Conservation (phyloP, 2,888 invertebrate species). For the Mimas tiliae region DNA sequence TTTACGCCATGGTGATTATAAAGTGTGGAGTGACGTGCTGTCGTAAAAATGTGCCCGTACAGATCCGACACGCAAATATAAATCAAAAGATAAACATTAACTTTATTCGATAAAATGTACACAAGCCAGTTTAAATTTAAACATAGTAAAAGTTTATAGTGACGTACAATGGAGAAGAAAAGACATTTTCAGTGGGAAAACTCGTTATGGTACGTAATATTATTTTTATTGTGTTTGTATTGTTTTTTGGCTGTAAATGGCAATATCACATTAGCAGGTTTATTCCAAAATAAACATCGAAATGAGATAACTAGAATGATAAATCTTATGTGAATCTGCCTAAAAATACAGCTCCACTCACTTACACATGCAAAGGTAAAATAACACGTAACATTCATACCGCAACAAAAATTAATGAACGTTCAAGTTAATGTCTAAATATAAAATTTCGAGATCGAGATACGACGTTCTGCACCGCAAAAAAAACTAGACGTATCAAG, state of each 20-base stretch:
- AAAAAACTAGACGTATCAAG: no score
- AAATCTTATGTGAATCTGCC: no score
- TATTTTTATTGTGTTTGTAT: not conserved
- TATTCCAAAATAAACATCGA: no score
- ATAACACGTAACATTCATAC: no score
- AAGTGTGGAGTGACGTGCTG: conserved; percentile 47
- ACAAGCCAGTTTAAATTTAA: conserved; percentile 46
- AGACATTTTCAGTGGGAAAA: conserved; percentile 50
- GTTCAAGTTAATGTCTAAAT: no score
- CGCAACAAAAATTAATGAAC: no score
- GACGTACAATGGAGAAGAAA: conserved; percentile 67
- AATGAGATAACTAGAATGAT: no score
- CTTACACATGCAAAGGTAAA: no score
- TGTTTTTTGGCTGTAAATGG: not conserved
- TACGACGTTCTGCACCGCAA: no score
- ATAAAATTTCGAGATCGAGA: no score
- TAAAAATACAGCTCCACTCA: no score
- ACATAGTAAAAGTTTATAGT: conserved; percentile 45
- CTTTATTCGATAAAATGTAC: conserved; percentile 56
- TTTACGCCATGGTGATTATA: conserved; percentile 39
- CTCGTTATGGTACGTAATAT: conserved; percentile 64
- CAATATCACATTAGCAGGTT: no score
- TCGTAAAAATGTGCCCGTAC: conserved; percentile 12
- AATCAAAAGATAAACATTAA: conserved; percentile 33
- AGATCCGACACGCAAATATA: conserved; percentile 11